Conservation (phyloP, 1,140 invertebrate species). For the Rhopalosiphum padi region DNA sequence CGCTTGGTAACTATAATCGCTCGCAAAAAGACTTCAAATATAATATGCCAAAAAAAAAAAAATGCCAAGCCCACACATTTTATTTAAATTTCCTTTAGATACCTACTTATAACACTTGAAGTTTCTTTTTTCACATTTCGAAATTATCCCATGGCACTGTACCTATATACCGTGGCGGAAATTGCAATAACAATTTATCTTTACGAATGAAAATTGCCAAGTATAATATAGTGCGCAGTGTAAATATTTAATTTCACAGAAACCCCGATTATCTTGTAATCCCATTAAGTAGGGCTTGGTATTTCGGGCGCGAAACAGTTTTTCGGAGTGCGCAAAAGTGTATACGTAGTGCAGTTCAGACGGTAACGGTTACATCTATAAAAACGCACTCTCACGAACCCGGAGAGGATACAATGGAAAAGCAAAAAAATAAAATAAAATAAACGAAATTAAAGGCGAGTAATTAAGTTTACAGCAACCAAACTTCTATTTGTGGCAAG, state of each 20-base stretch:
- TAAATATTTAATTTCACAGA: constrained; percentile 37
- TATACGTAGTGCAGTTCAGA: not conserved
- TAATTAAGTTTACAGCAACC: constrained; percentile 15
- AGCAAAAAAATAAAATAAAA: not conserved
- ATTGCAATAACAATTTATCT: constrained; percentile 20
- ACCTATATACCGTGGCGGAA: not conserved
- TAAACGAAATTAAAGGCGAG: not conserved
- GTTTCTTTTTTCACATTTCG: constrained; percentile 1
- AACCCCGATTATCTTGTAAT: constrained; percentile 24
- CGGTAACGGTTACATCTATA: not conserved
- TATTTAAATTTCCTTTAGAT: constrained; percentile 13
- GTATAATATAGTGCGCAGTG: not conserved
- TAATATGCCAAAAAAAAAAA: not conserved
- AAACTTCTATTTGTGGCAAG: not conserved
- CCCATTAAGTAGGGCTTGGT: not conserved
- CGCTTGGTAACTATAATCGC: not conserved
- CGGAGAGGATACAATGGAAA: not conserved
- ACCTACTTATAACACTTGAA: not conserved
- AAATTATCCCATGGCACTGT: not conserved
- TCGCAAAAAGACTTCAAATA: not conserved
- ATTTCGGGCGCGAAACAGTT: not conserved
- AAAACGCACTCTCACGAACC: not conserved
- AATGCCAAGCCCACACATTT: not conserved
- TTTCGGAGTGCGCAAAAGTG: not conserved
- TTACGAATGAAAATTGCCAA: constrained; percentile 3